Conservation (phyloP, 2,888 invertebrate genomes). For the Herminia tarsipennalis region DNA sequence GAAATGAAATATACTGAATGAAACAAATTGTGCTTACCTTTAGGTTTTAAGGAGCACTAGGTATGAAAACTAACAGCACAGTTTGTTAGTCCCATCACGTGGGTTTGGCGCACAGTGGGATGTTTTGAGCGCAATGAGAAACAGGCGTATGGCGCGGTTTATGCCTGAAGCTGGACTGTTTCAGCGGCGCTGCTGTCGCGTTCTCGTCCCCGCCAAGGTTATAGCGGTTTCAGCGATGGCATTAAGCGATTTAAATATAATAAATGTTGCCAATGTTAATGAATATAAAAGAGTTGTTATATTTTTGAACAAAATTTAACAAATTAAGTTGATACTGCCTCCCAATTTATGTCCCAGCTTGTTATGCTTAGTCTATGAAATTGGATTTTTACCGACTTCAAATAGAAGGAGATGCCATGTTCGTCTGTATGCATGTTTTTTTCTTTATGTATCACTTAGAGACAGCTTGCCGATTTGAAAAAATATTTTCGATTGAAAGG, state of each 20-base stretch:
- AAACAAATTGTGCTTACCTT: conserved; percentile 49
- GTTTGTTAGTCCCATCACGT: conserved; percentile 58
- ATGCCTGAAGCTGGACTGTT: conserved; percentile 53
- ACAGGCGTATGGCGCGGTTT: conserved; percentile 49
- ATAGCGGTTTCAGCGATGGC: conserved; percentile 47
- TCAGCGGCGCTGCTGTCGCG: conserved; percentile 59
- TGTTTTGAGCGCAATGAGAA: conserved; percentile 29
- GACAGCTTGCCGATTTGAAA: too few relatives aligned
- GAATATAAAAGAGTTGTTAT: neutral
- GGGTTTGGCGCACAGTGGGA: conserved; percentile 33
- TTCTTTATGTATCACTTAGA: too few relatives aligned
- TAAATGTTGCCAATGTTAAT: conserved; percentile 1
- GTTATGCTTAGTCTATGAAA: neutral
- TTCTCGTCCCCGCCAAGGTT: conserved; percentile 23
- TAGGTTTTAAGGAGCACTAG: conserved; percentile 47
- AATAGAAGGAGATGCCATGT: too few relatives aligned
- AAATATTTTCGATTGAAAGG: too few relatives aligned
- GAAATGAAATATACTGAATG: too few relatives aligned
- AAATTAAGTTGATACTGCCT: neutral
- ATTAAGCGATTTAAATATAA: conserved; percentile 11
- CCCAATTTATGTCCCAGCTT: neutral
- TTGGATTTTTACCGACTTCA: too few relatives aligned
- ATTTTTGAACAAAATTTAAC: neutral
- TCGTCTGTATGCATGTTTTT: too few relatives aligned
- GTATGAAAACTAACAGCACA: conserved; percentile 46